Conservation (phyloP, 1,140 invertebrate species). For the Halesus radiatus region DNA sequence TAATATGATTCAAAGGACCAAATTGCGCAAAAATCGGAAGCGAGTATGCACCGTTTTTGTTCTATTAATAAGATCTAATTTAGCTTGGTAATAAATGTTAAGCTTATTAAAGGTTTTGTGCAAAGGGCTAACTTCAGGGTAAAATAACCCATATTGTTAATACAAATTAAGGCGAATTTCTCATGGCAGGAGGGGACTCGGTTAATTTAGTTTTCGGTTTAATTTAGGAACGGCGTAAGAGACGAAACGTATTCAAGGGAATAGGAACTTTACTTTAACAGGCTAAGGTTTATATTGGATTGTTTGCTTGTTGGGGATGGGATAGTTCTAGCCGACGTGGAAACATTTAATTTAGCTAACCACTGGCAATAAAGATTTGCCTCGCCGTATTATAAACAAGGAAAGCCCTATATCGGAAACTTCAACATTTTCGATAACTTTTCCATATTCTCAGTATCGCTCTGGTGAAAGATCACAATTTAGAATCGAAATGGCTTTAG, state of each 20-base stretch:
- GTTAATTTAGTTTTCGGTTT: not conserved
- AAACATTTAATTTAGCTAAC: slow-evolving; percentile 57
- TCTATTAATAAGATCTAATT: not conserved
- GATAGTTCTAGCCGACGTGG: not conserved
- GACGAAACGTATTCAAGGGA: not conserved
- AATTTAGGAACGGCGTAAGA: not conserved
- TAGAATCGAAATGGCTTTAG: too few species aligned
- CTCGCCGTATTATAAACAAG: slow-evolving; percentile 37
- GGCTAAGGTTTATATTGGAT: not conserved
- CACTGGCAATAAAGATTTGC: slow-evolving; percentile 53
- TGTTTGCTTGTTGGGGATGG: not conserved
- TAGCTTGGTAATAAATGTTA: too few species aligned
- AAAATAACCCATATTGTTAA: slow-evolving; percentile 7
- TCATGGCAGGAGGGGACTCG: too few species aligned
- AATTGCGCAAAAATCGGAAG: slow-evolving; percentile 3
- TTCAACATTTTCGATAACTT: too few species aligned
- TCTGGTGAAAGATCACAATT: too few species aligned
- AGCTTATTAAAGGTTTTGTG: too few species aligned
- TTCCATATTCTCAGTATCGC: too few species aligned
- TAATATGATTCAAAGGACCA: too few species aligned
- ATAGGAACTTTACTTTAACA: not conserved
- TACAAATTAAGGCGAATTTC: slow-evolving; percentile 1
- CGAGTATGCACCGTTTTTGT: not conserved
- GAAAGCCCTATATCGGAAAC: too few species aligned
- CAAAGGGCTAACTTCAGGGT: not conserved